A percentile compares a stretch with the other conserved stretches of the same genome.
Evolutionary conservation across 2,888 invertebrate genomes (phyloP).

Genomic region (Operophtera brumata): DNA sequence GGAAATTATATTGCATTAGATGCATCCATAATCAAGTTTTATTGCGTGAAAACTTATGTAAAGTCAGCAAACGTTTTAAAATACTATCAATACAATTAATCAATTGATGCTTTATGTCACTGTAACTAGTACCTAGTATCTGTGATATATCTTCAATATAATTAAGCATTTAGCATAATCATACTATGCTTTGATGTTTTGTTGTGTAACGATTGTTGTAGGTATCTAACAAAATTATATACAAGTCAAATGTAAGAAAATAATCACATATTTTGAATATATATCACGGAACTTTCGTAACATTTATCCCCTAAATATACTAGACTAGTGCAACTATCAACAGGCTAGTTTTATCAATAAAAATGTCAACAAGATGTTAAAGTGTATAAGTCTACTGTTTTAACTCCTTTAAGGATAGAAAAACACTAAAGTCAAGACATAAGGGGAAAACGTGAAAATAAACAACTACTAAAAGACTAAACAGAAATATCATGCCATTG

Average conservation of each 20-base stretch:
- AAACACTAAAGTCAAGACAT: constrained; percentile 52
- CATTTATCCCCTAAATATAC: constrained; percentile 40
- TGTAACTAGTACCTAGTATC: constrained; percentile 18
- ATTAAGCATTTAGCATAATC: background rate
- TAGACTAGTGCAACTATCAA: constrained; percentile 66
- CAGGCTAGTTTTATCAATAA: constrained; percentile 61
- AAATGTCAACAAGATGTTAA: constrained; percentile 59
- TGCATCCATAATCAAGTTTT: background rate
- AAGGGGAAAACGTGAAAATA: constrained; percentile 36
- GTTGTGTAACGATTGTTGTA: no score
- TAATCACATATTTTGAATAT: constrained; percentile 23
- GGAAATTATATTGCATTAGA: background rate
- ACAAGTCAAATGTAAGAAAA: background rate
- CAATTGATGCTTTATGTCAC: constrained; percentile 22
- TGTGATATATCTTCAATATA: constrained; percentile 40
- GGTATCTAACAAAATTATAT: no score
- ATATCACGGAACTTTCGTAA: constrained; percentile 27
- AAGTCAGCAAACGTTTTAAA: no score
- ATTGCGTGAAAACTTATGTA: no score
- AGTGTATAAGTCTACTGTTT: constrained; percentile 50
- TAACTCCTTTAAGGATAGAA: constrained; percentile 58
- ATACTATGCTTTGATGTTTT: background rate
- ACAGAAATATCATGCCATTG: constrained; percentile 50
- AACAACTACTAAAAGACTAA: constrained; percentile 34
- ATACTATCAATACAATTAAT: background rate